phyloP scores from a whole-genome alignment of 2,113 vertebrate genomes.

The Fukomys damarensis region DNA sequence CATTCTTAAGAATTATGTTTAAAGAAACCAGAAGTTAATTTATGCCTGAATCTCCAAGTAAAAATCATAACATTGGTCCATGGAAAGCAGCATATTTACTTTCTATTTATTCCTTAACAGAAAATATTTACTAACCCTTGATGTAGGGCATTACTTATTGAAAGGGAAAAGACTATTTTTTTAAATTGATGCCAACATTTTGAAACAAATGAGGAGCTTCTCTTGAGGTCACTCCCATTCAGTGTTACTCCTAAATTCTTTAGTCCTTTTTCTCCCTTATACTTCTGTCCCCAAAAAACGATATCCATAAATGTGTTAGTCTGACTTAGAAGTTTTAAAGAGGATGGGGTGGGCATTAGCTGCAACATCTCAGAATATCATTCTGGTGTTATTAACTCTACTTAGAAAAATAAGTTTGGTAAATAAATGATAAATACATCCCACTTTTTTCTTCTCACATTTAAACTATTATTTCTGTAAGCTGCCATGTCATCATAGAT shows the following conservation, averaged over 20 bases:
- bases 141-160: neutral
- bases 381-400: neutral
- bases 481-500: neutral
- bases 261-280: neutral
- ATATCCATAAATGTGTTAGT: neutral
- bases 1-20: neutral
- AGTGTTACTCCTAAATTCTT: accelerated
- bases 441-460: neutral
- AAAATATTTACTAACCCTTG: neutral
- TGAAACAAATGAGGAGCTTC: neutral
- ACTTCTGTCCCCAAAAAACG: neutral
- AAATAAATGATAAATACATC: neutral
- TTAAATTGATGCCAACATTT: neutral
- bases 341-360: neutral
- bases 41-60: neutral
- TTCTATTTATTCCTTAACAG: neutral
- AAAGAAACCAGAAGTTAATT: neutral
- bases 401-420: constrained; percentile 3
- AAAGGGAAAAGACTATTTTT: neutral
- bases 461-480: neutral
- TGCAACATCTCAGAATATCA: neutral
- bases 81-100: neutral
- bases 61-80: neutral
- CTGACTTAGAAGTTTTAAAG: neutral
- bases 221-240: neutral